Conservation (phyloP, 2,113 vertebrate species). For the Thryonomys swinderianus region DNA sequence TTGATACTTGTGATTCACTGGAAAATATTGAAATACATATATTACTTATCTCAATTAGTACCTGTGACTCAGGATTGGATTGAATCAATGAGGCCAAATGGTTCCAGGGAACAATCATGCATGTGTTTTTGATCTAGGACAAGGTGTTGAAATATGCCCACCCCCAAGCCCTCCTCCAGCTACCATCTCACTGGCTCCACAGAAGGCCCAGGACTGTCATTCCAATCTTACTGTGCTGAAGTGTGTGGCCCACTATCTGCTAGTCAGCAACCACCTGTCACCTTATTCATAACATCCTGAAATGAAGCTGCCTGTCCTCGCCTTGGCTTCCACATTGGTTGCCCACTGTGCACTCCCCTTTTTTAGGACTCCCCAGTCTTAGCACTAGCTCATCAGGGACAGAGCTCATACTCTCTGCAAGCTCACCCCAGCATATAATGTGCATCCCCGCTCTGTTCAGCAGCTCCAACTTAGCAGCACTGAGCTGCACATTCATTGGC, state of each 20-base stretch:
- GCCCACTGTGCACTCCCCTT: not conserved
- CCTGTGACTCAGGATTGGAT: constrained; percentile 75
- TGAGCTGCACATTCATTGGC: not conserved
- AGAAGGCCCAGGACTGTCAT: not conserved
- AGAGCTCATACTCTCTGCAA: not conserved
- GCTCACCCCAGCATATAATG: no score
- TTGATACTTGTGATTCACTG: constrained; percentile 74
- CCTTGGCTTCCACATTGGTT: not conserved
- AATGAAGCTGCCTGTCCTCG: constrained; percentile 9
- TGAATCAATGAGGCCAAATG: constrained; percentile 67
- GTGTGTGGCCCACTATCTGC: not conserved
- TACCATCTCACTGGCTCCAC: not conserved
- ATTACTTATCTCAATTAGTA: constrained; percentile 71
- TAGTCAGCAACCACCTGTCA: not conserved
- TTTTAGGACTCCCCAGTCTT: not conserved
- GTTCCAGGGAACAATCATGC: constrained; percentile 31
- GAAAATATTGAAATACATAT: constrained; percentile 61
- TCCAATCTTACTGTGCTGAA: constrained; percentile 30
- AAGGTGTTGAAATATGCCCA: not conserved
- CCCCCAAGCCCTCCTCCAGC: not conserved
- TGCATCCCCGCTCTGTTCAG: not conserved
- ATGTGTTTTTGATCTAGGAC: not conserved
- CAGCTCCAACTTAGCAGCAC: not conserved
- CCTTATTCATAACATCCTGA: not conserved
- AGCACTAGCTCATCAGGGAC: not conserved